Evolutionary conservation across 1,140 invertebrate species (phyloP), one percentile per base, ranked within the genome.

Genomic region (Rhynchophorus ferrugineus): DNA sequence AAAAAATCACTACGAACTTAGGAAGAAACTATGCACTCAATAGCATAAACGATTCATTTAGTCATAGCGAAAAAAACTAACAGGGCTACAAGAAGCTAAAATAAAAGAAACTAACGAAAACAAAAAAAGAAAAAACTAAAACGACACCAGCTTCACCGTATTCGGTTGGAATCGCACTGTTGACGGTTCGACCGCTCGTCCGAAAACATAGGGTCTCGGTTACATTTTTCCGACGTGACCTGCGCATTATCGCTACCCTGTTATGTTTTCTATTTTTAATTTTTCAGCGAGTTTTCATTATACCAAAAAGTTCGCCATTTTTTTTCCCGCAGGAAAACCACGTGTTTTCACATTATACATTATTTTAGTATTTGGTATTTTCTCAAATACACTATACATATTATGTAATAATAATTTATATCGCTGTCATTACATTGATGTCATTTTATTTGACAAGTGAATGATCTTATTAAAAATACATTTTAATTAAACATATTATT

Each of bases 81-180:
- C 34, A 39, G 16, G 21, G 44, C 41, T 35, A 53, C 50, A 39
- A 53, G 29, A 56, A 56, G 48, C 54, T 21, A 56, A 56, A 56
- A 41, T 56, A 49, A 51, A 56, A 57, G 36, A 57, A 57, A 43
- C 18, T 24, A 53, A 53, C 36, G 21, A 58, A 58, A 58, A 44
- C 33, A 54, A 58, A 58, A 57, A 53, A 54, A 54, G 49, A 58
- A 49, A 37, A 8, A 58, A 58, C 24, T 47, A 49, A 49, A 58
- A 48, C 33, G 41, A 49, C 51, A 58, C 45, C 51, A 42, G 43
- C 19, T 18, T 53, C 35, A 19, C 21, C 22, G 44, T 44, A 38
- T 14, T 36, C 55, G 55, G 43, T 57, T 48, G 38, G 39, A 51
- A 33, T 57, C 49, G 49, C 49, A 57, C 49, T 57, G 47, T 41